phyloP scores from a whole-genome alignment of 2,888 invertebrate genomes.

The Eupithecia pulchellata region DNA sequence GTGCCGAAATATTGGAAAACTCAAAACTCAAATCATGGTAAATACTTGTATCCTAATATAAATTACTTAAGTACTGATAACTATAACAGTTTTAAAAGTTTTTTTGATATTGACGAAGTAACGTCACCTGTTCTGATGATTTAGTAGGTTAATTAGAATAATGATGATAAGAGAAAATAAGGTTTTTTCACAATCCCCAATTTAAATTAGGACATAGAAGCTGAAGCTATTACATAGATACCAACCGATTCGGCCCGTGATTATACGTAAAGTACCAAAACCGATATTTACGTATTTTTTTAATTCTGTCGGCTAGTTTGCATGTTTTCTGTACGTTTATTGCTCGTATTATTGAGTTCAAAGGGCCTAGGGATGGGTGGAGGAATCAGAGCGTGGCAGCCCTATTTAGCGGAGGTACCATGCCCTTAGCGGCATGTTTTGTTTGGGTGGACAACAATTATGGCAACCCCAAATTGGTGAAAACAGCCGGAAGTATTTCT shows the following conservation, averaged over 20 bases:
- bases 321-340: conserved; percentile 2
- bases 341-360: conserved; percentile 17
- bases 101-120: too few species aligned
- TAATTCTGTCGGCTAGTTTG: background rate
- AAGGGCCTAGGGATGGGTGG: conserved; percentile 5
- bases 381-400: conserved; percentile 23
- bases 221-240: background rate
- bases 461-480: background rate
- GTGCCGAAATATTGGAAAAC: too few species aligned
- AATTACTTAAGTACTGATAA: too few species aligned
- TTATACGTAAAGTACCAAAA: background rate
- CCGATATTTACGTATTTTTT: background rate
- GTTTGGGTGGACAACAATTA: background rate
- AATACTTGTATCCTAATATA: too few species aligned
- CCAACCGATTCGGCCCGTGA: too few species aligned
- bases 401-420: background rate
- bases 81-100: too few species aligned
- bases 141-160: too few species aligned
- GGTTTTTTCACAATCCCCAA: too few species aligned
- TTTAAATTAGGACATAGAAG: background rate
- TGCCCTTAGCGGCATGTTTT: background rate
- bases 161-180: too few species aligned
- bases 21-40: too few species aligned
- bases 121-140: too few species aligned
- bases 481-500: background rate